Conservation (phyloP, 1,140 invertebrate genomes). For the Drosophila kanapiae region DNA sequence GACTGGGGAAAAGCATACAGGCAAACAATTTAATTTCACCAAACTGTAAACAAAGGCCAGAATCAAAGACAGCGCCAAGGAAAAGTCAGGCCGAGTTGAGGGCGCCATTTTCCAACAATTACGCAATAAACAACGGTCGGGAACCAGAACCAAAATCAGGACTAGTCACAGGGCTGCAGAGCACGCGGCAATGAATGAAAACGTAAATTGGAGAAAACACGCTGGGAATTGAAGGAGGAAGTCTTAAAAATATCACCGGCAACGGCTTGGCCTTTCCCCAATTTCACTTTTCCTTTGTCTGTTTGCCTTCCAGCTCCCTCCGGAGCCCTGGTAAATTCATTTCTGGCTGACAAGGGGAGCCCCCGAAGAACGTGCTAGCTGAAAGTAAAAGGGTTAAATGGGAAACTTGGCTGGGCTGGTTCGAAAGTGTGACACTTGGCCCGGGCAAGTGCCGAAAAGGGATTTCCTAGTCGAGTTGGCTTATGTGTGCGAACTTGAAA, state of each 20-base stretch:
- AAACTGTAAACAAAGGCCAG: constrained; percentile 44
- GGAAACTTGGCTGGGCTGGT: constrained; percentile 26
- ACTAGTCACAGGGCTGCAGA: constrained; percentile 1
- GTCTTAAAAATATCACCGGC: constrained; percentile 39
- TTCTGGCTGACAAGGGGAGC: constrained; percentile 24
- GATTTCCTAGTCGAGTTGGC: constrained; percentile 20
- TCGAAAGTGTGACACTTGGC: constrained; percentile 31
- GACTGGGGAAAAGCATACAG: constrained; percentile 11
- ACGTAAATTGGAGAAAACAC: constrained; percentile 42
- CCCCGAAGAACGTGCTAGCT: constrained; percentile 9
- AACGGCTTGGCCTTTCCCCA: constrained; percentile 11
- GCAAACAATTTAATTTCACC: constrained; percentile 50
- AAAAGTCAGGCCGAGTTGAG: constrained; percentile 30
- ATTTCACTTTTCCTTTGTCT: constrained; percentile 26
- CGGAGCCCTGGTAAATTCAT: constrained; percentile 23
- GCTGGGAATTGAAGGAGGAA: constrained; percentile 9
- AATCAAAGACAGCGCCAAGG: constrained; percentile 31
- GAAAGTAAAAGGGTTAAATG: constrained; percentile 37
- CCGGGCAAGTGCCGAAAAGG: constrained; percentile 30
- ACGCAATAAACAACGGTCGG: constrained; percentile 51
- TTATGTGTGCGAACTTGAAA: constrained; percentile 24
- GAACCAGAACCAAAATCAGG: constrained; percentile 10
- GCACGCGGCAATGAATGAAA: constrained; percentile 19
- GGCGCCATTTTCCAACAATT: constrained; percentile 60
- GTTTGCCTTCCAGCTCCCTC: constrained; percentile 6